Base-by-base conservation (phyloP, 2,888 invertebrate species). In the Thymelicus lineola region DNA sequence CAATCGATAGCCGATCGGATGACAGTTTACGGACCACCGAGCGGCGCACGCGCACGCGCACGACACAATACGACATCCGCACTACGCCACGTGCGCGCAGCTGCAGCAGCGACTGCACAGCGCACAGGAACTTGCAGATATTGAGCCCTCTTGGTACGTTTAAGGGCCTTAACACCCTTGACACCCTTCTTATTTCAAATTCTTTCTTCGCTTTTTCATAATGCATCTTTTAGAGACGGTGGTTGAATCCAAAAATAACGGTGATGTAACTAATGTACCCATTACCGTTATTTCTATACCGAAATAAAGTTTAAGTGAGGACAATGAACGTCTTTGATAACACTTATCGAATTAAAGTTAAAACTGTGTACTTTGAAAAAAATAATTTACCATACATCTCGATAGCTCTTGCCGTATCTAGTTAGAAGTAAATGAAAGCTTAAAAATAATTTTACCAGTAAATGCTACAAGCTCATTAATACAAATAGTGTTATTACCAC, bases 81-180 rank as follows among this genome's bases (percentile, higher is more conserved):
- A 75, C 72, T 79, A 77, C 77, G 80, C 72, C 79, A 77, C 77
- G 80, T 77, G 80, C 80, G 76, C 72, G 78, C 81, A 81, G 81
- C 81, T 80, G 79, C 53, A 50, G 87, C 88, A 86, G 86, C 84
- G 82, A 73, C 70, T 71, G 78, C 73, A 71, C n/a, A 14, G 46
- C 58, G 60, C 28, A n/a, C n/a, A 28, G 28, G 60, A 60, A 50
- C 50, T 42, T 66, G 66, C 59, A 48, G 38, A 38, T 38, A 38
- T 58, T 38, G 55, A 55, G 55, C 55, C 55, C 14, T 35, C 9
- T 17, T n/a, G 4, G 14, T 14, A 35, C 36, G 7, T 35, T n/a
- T 10, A 55, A 17, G 48, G 48, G 17, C 9, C 48, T 15, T 50
- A 50, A 7, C 15, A 5, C 28, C 6, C 28, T 14, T 55, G 20